Percentiles rank a stretch among this genome's conserved stretches.
These are phyloP conservation scores for Cephalotes varians DNA, from an alignment of 2,888 invertebrate genomes.

Conservation along the genomic window DNA sequence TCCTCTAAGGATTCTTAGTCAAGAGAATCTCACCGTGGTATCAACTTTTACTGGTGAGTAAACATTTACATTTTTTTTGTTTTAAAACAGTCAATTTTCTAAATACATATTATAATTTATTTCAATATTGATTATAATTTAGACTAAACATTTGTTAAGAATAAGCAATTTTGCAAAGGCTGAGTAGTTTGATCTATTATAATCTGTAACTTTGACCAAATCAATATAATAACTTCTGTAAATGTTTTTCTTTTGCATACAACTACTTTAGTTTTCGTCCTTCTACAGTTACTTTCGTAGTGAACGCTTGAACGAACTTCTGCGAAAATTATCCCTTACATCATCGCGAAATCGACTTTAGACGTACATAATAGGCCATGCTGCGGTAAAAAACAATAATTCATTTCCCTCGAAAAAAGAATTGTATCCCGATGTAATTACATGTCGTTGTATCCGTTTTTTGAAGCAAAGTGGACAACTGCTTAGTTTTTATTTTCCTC, in stretches of 20 bases:
- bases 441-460: slow-evolving; percentile 62
- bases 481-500: neutral
- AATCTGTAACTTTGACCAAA: neutral
- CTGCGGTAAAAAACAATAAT: slow-evolving; percentile 66
- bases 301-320: slow-evolving; percentile 51
- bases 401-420: slow-evolving; percentile 36
- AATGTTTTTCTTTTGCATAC: slow-evolving; percentile 6
- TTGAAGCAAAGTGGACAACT: slow-evolving; percentile 36
- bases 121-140: slow-evolving; percentile 1
- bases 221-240: neutral
- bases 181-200: neutral
- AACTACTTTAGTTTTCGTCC: neutral
- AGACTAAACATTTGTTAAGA: neutral
- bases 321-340: slow-evolving; percentile 53
- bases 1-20: slow-evolving; percentile 95
- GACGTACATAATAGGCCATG: slow-evolving; percentile 53
- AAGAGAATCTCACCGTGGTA: slow-evolving; percentile 96
- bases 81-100: neutral
- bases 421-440: slow-evolving; percentile 71
- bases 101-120: neutral
- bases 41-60: slow-evolving; percentile 93
- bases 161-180: neutral
- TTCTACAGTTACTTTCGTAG: neutral
- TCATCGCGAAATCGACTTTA: slow-evolving; percentile 48
- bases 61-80: neutral